phyloP scores from a whole-genome alignment of 1,140 invertebrate genomes.

The Drosophila murphyi region DNA sequence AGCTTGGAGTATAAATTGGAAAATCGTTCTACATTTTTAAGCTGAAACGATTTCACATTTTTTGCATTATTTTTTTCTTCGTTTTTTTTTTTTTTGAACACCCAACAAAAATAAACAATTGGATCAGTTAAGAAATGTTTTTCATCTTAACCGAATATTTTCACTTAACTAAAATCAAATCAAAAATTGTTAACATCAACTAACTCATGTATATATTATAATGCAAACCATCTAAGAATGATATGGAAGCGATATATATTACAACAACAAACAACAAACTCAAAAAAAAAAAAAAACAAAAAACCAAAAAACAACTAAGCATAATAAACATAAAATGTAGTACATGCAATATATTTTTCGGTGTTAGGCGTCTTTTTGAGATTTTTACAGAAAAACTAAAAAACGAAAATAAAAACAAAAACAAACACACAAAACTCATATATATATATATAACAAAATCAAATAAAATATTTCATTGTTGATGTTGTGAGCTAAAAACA shows the following conservation, averaged over 20 bases:
- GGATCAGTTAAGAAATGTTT: slow-evolving; percentile 11
- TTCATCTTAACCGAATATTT: slow-evolving; percentile 33
- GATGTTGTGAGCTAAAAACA: slow-evolving; percentile 81
- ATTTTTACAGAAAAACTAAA: slow-evolving; percentile 77
- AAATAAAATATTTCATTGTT: slow-evolving; percentile 83
- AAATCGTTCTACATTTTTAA: neutral
- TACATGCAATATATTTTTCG: slow-evolving; percentile 84
- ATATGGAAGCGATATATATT: slow-evolving; percentile 21
- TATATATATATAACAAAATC: slow-evolving; percentile 23
- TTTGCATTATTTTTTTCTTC: no score
- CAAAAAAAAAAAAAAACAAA: neutral
- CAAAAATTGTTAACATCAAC: slow-evolving; percentile 71
- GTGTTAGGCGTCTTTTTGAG: slow-evolving; percentile 84
- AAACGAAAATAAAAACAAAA: slow-evolving; percentile 28
- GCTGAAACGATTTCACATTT: no score
- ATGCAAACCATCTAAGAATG: slow-evolving; percentile 36
- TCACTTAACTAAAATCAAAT: slow-evolving; percentile 47
- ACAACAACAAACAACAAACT: slow-evolving; percentile 13
- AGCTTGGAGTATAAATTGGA: no score
- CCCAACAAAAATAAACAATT: neutral
- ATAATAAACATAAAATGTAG: slow-evolving; percentile 71
- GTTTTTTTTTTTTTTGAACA: slow-evolving; percentile 21
- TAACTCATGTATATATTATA: slow-evolving; percentile 72
- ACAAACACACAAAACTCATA: slow-evolving; percentile 46
- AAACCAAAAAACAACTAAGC: slow-evolving; percentile 38